Conservation (phyloP, 2,888 invertebrate genomes). For the Brachyopa scutellaris region DNA sequence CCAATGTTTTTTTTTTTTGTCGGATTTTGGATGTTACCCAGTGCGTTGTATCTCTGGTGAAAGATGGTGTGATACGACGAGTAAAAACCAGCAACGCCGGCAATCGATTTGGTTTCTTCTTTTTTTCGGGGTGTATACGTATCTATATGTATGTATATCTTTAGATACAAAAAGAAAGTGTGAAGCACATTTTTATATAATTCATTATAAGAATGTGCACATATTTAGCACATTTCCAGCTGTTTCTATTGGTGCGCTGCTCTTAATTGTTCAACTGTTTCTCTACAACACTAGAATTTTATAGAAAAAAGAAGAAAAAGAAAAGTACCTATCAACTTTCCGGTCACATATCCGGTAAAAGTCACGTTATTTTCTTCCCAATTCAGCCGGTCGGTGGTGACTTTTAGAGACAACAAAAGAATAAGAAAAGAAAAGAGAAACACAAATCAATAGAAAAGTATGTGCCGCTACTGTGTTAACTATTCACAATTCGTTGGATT, state of each 20-base stretch:
- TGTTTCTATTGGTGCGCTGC: no score
- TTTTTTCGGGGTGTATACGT: neutral
- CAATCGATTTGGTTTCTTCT: slow-evolving; percentile 45
- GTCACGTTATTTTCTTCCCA: slow-evolving; percentile 53
- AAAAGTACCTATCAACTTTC: slow-evolving; percentile 36
- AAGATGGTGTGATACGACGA: slow-evolving; percentile 15
- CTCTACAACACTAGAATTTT: neutral
- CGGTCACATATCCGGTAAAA: slow-evolving; percentile 56
- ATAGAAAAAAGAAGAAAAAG: neutral
- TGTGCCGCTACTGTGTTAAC: slow-evolving; percentile 10
- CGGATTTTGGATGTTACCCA: slow-evolving; percentile 49
- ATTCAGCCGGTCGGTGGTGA: slow-evolving; percentile 55
- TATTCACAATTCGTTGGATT: slow-evolving; percentile 20
- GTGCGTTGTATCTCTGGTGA: slow-evolving; percentile 13
- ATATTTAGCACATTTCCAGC: slow-evolving; percentile 62
- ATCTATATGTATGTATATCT: slow-evolving; percentile 21
- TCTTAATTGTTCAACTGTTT: slow-evolving; percentile 50
- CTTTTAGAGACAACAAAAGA: neutral
- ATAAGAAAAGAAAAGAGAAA: neutral
- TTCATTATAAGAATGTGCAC: no score
- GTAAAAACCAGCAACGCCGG: slow-evolving; percentile 26
- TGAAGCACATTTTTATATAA: neutral
- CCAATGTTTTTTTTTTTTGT: slow-evolving; percentile 30
- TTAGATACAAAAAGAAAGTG: neutral
- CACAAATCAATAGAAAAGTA: slow-evolving; percentile 36